Conservation (phyloP, 2,797 vertebrate genomes). For the Buphagus erythrorhynchus region DNA sequence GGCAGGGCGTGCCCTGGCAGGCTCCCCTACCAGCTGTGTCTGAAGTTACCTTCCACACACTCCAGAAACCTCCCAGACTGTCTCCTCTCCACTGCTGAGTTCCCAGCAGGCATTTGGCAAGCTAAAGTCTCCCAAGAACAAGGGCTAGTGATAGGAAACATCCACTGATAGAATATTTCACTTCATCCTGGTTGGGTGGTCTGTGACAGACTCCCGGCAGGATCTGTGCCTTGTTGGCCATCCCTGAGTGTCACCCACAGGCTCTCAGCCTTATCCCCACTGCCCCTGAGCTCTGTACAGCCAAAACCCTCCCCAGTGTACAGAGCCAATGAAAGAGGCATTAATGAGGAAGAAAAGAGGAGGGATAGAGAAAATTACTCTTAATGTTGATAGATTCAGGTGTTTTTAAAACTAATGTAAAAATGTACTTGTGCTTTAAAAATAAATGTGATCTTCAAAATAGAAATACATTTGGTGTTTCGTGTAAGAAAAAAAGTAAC, state of each 20-base stretch:
- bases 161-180: neutral
- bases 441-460: neutral
- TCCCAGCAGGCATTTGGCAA: neutral
- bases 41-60: neutral
- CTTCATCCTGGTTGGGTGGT: neutral
- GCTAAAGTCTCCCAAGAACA: neutral
- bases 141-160: too few relatives aligned
- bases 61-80: neutral
- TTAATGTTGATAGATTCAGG: neutral
- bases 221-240: neutral
- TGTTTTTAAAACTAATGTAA: neutral
- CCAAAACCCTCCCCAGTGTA: accelerated
- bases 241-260: neutral
- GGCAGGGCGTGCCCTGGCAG: neutral
- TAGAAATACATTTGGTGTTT: neutral
- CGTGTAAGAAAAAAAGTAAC: accelerated
- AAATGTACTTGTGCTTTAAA: neutral
- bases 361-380: neutral
- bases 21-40: neutral
- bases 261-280: neutral
- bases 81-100: neutral
- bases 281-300: neutral
- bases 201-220: neutral
- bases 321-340: neutral
- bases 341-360: neutral